phyloP scores from a whole-genome alignment of 2,888 invertebrate species.

The Ethmia dodecea region DNA sequence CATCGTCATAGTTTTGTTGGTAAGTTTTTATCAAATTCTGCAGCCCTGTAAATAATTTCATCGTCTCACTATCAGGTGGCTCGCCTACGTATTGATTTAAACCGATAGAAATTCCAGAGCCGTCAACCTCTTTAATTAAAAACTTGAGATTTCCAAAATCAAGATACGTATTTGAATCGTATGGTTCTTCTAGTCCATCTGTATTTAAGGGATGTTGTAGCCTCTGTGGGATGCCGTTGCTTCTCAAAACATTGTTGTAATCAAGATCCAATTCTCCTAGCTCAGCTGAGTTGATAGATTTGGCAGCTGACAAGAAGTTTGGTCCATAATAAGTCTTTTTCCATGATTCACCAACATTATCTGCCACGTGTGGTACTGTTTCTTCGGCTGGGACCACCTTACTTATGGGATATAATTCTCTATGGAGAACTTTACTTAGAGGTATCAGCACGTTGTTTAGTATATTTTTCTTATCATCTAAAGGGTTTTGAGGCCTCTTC shows the following conservation, averaged over 20 bases:
- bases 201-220: constrained; percentile 49
- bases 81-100: constrained; percentile 57
- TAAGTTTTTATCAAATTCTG: constrained; percentile 38
- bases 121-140: constrained; percentile 52
- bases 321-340: constrained; percentile 31
- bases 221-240: constrained; percentile 48
- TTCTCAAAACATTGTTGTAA: constrained; percentile 35
- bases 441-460: constrained; percentile 23
- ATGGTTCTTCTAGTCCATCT: constrained; percentile 20
- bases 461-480: constrained; percentile 23
- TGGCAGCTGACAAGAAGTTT: constrained; percentile 34
- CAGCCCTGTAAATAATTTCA: constrained; percentile 47
- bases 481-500: constrained; percentile 49
- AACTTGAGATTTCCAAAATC: constrained; percentile 48
- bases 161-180: constrained; percentile 9
- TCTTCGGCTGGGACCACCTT: constrained; percentile 26
- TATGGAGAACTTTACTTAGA: constrained; percentile 25
- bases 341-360: constrained; percentile 36
- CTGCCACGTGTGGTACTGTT: constrained; percentile 23
- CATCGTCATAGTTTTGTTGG: constrained; percentile 40
- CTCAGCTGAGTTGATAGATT: constrained; percentile 56
- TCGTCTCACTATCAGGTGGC: constrained; percentile 50
- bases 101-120: constrained; percentile 57
- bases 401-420: constrained; percentile 45
- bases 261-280: constrained; percentile 41